Evolutionary conservation across 2,113 vertebrate species (phyloP), one percentile per base, ranked within the genome.

Genomic region (Poeciliopsis retropinna): DNA sequence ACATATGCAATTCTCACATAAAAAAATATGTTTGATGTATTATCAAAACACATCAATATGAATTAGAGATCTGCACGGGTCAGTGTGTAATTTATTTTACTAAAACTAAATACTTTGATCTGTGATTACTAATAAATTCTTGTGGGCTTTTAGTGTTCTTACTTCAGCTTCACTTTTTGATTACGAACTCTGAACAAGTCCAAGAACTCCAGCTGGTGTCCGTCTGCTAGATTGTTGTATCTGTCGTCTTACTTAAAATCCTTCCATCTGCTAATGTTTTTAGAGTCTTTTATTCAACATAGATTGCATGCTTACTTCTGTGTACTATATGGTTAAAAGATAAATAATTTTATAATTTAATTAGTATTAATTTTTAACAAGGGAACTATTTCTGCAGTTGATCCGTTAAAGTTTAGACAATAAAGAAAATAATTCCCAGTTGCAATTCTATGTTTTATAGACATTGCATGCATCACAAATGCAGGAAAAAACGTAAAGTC

Each of bases 231-330:
- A 67, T 41, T 79, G 89, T 78, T 76, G 74, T 32, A 70, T 88
- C 70, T 81, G 73, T 73, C 77, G 74, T 84, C 83, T 80, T 82
- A 81, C 75, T 79, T 86, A 88, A 91, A 11, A 93, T 92, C 88
- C 86, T 74, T 89, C 91, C 90, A 92, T 94, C 91, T 94, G 90
- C 71, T 85, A 27, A 63, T 68, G 70, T 67, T 70, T 72, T 37
- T 47, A 17, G 12, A 79, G 51, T 67, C 75, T 84, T 64, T 67
- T 32, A 37, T 65, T 73, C 47, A 31, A 78, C 66, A 73, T 69
- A 72, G n/a, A 72, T 57, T 44, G 63, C 32, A 69, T 57, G 68
- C 83, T 67, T 37, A 57, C 30, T 60, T 57, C 51, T 57, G 17
- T 47, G 5, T 28, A 74, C 47, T 63, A 29, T 14, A 30, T 68